Conservation (phyloP, 2,888 invertebrate genomes). For the Xanthostigma xanthostigma region DNA sequence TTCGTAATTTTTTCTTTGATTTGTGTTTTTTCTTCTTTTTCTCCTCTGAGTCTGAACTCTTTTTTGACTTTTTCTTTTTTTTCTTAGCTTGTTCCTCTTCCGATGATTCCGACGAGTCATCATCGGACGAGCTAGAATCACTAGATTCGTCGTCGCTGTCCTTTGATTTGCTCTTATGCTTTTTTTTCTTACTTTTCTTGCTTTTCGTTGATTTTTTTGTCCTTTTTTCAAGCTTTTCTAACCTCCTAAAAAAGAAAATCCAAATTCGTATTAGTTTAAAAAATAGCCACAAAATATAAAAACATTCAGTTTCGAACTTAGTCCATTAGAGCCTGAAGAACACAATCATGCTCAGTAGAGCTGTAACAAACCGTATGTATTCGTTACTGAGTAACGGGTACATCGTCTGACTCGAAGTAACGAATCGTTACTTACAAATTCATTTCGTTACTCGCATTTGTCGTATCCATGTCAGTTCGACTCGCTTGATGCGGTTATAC, state of each 20-base stretch:
- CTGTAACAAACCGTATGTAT: no score
- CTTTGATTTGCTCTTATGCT: constrained; percentile 9
- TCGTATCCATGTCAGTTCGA: no score
- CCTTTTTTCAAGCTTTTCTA: constrained; percentile 51
- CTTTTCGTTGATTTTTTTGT: constrained; percentile 20
- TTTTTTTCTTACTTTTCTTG: constrained; percentile 12
- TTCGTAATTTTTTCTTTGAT: constrained; percentile 7
- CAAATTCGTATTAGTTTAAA: constrained; percentile 5
- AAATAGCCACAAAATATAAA: constrained; percentile 2
- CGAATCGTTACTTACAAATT: no score
- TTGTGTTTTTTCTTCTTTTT: constrained; percentile 13
- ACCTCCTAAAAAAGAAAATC: constrained; percentile 34
- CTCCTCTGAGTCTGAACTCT: constrained; percentile 13
- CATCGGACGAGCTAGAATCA: constrained; percentile 3
- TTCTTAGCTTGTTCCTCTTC: constrained; percentile 6
- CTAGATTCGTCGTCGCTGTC: constrained; percentile 8
- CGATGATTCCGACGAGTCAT: constrained; percentile 1
- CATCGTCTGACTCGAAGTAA: no score
- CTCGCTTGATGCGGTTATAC: no score
- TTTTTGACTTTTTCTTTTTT: constrained; percentile 3
- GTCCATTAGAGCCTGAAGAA: no score
- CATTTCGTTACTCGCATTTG: no score
- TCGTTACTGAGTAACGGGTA: no score
- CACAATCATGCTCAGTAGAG: no score
- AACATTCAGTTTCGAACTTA: no score